Conservation (phyloP, 2,797 vertebrate species). For the Buceros bicornis region DNA sequence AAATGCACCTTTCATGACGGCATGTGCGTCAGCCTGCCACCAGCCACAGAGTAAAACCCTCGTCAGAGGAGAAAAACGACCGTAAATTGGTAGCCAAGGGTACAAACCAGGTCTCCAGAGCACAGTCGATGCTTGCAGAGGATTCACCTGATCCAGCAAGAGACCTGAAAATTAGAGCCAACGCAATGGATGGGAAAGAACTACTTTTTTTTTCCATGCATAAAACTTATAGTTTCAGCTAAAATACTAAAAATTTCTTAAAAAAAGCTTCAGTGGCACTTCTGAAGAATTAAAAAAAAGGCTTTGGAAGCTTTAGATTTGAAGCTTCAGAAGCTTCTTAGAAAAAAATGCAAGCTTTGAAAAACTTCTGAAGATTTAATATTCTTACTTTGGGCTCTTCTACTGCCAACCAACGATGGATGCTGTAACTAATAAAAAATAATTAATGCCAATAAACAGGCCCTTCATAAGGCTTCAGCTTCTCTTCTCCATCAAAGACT, state of each 20-base stretch:
- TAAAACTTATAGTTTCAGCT: constrained; percentile 55
- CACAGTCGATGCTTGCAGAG: not conserved
- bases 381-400: constrained; percentile 72
- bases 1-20: not conserved
- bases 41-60: not conserved
- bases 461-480: constrained; percentile 59
- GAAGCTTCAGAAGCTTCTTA: constrained; percentile 75
- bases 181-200: not conserved
- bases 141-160: not conserved
- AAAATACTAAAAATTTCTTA: constrained; percentile 50
- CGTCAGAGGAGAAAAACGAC: not conserved
- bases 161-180: constrained; percentile 23
- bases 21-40: not conserved
- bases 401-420: constrained; percentile 51
- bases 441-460: constrained; percentile 77
- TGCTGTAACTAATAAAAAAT: constrained; percentile 76
- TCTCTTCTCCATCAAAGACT: constrained; percentile 67
- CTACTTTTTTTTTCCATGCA: not conserved
- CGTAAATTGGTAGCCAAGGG: not conserved
- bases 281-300: constrained; percentile 68
- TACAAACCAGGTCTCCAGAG: not conserved
- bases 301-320: constrained; percentile 70
- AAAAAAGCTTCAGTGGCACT: constrained; percentile 67
- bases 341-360: constrained; percentile 78
- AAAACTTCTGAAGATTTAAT: constrained; percentile 76